Evolutionary conservation across 2,113 vertebrate genomes (phyloP), one percentile per base, ranked within the genome.

Genomic region (Labeo rohita): DNA sequence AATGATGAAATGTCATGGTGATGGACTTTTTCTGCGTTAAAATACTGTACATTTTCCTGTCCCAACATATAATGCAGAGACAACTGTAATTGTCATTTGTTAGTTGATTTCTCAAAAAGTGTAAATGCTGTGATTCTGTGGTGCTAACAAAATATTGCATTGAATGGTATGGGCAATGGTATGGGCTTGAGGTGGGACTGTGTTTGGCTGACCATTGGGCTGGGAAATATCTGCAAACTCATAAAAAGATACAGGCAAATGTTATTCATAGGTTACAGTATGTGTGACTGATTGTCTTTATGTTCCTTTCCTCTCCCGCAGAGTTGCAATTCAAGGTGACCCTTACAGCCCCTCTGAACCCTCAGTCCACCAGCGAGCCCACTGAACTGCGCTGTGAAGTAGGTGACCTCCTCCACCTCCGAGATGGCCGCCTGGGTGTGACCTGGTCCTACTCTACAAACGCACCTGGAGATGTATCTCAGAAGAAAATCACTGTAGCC

Each of bases 291-390:
- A 50, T n/a, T 7, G 28, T 15, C n/a, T 80, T 18, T 8, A 15
- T 72, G 9, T 77, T 9, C 23, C 15, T 21, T 54, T 21, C 52
- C 8, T 39, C 36, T 52, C 13, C 9, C 45, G 18, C 89, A 97
- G 96, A 95, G 15, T 95, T 95, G 18, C 92, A 92, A 21, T 96
- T 95, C 16, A 92, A 92, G 1, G 95, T 97, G n/a, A 91, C 92
- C 81, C 91, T 97, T 84, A 94, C 93, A 0, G 92, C 92, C 0
- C 90, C 91, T 4, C 91, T 91, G 87, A 89, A 77, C 43, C 95
- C 96, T 0, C 92, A 91, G 59, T 95, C 94, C 84, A 91, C 94
- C 0, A 94, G 95, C 0, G 95, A 96, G 39, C 95, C 95, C 86
- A 95, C 95, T 0, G 95, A 95, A 85, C 92, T 97, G 68, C 90